Percentiles rank a stretch among this genome's conserved stretches.
phyloP scores from a whole-genome alignment of 2,888 invertebrate genomes.

The Anodontia alba region DNA sequence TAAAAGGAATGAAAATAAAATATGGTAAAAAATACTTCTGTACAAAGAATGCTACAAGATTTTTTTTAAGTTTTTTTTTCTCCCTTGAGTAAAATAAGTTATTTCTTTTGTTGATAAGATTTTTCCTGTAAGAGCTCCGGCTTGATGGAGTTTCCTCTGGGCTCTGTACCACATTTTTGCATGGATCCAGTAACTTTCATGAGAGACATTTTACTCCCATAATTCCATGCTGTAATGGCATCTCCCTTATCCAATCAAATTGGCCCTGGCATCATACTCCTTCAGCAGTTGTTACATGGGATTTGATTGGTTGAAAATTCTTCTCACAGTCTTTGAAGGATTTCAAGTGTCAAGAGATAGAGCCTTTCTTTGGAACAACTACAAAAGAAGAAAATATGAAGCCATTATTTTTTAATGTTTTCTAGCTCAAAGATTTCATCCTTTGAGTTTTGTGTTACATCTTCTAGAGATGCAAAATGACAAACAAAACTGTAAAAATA shows the following conservation, averaged over 20 bases:
- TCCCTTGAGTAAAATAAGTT: too few species aligned
- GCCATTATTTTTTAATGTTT: too few species aligned
- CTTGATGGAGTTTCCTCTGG: background rate
- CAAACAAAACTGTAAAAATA: too few species aligned
- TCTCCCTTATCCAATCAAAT: conserved; percentile 11
- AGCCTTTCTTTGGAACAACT: conserved; percentile 44
- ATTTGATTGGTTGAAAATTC: conserved; percentile 52
- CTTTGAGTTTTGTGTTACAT: too few species aligned
- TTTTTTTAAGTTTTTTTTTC: too few species aligned
- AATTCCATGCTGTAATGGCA: conserved; percentile 2
- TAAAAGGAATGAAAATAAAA: too few species aligned
- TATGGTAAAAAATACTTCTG: too few species aligned
- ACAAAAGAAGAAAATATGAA: background rate
- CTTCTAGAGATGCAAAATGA: too few species aligned
- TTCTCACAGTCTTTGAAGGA: background rate
- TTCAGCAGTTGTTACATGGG: conserved; percentile 47
- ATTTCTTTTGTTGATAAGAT: too few species aligned
- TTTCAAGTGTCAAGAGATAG: conserved; percentile 47
- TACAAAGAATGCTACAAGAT: too few species aligned
- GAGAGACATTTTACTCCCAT: background rate
- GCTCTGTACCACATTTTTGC: background rate
- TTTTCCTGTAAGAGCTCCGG: background rate
- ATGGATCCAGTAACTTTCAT: background rate
- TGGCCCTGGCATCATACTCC: conserved; percentile 13
- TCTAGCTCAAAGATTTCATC: too few species aligned